A percentile compares a stretch with the other conserved stretches of the same genome.
phyloP scores from a whole-genome alignment of 1,140 invertebrate species.

The Pollicipes pollicipes region DNA sequence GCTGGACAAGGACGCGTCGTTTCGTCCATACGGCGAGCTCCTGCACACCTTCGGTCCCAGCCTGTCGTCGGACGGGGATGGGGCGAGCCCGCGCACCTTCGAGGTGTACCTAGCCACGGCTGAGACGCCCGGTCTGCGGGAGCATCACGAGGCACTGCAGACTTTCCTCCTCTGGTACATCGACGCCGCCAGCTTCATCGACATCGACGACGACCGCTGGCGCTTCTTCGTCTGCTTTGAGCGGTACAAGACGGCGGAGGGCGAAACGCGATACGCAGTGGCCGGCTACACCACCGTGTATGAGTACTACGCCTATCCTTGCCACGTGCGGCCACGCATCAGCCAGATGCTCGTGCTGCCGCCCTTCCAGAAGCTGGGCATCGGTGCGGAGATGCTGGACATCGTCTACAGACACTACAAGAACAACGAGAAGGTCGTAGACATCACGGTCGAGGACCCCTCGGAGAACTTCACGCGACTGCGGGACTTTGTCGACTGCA shows the following conservation, averaged over 20 bases:
- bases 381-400: constrained; percentile 59
- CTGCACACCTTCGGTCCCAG: not conserved
- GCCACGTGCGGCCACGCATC: constrained; percentile 64
- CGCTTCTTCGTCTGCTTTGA: constrained; percentile 74
- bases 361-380: constrained; percentile 64
- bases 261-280: constrained; percentile 46
- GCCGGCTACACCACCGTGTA: constrained; percentile 81
- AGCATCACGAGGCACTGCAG: constrained; percentile 68
- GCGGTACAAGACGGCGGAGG: constrained; percentile 31
- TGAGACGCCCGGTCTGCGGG: constrained; percentile 46
- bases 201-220: constrained; percentile 83
- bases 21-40: no score
- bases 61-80: constrained; percentile 16
- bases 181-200: constrained; percentile 81
- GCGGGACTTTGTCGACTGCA: constrained; percentile 71
- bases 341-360: constrained; percentile 81
- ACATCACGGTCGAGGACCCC: constrained; percentile 88
- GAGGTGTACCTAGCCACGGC: constrained; percentile 62
- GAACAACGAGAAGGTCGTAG: constrained; percentile 46
- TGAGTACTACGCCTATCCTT: constrained; percentile 85
- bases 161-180: constrained; percentile 89
- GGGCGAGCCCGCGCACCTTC: no score
- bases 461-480: constrained; percentile 70
- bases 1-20: no score
- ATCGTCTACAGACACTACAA: constrained; percentile 61